A percentile compares a stretch with the other conserved stretches of the same genome.
Evolutionary conservation across 2,113 vertebrate species (phyloP).

Genomic region (Thunnus thynnus): DNA sequence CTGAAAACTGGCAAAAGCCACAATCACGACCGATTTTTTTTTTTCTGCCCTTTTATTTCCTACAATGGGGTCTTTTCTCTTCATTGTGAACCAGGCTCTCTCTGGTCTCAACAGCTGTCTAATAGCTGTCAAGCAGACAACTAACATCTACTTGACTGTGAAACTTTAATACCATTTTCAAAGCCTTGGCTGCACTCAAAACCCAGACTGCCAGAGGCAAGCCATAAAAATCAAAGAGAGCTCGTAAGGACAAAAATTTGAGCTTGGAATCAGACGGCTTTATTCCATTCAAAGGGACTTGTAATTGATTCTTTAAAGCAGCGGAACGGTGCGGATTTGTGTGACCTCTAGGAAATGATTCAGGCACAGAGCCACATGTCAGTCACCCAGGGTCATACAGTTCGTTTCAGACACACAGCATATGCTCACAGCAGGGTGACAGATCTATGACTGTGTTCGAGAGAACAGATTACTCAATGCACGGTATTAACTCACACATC

Average conservation of each 20-base stretch:
- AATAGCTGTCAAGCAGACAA: conserved; percentile 65
- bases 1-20: background rate
- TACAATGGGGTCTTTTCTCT: conserved; percentile 53
- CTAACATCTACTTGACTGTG: conserved; percentile 62
- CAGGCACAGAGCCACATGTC: conserved; percentile 31
- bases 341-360: conserved; percentile 56
- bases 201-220: conserved; percentile 61
- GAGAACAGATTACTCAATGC: conserved; percentile 59
- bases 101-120: conserved; percentile 60
- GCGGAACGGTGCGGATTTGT: conserved; percentile 29
- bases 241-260: conserved; percentile 51
- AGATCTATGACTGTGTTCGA: conserved; percentile 19
- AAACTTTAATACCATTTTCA: conserved; percentile 69
- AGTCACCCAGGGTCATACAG: conserved; percentile 33
- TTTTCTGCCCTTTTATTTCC: background rate
- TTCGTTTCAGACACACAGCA: conserved; percentile 32
- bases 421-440: conserved; percentile 8
- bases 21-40: background rate
- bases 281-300: conserved; percentile 45
- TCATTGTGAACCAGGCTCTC: conserved; percentile 14
- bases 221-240: conserved; percentile 69
- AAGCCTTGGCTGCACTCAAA: conserved; percentile 60
- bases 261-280: conserved; percentile 44
- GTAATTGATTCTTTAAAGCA: conserved; percentile 57
- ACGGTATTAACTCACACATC: conserved; percentile 54